Evolutionary conservation across 1,140 invertebrate species (phyloP).

Genomic region (Drosophila busckii): DNA sequence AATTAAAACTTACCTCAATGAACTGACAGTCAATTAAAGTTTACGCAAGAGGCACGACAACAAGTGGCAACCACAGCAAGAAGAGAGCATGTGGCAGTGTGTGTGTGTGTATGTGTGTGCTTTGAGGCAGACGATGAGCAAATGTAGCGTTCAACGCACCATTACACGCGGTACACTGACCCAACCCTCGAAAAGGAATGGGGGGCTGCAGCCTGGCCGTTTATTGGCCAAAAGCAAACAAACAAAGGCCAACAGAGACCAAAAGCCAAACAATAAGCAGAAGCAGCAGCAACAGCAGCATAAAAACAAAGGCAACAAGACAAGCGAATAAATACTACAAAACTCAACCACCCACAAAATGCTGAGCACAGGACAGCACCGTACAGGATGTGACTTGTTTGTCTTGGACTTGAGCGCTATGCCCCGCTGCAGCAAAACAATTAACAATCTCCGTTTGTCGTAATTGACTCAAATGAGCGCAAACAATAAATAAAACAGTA

Average conservation of each 20-base stretch:
- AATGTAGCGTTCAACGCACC: constrained; percentile 62
- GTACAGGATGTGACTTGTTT: constrained; percentile 54
- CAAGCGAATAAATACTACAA: constrained; percentile 55
- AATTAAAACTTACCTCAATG: constrained; percentile 71
- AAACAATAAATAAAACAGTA: constrained; percentile 73
- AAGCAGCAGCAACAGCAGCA: constrained; percentile 1
- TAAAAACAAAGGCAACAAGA: constrained; percentile 41
- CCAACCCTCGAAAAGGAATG: neutral
- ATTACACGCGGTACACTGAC: constrained; percentile 47
- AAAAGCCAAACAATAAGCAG: constrained; percentile 55
- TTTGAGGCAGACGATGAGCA: constrained; percentile 16
- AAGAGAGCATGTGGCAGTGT: no score
- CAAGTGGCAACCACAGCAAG: constrained; percentile 18
- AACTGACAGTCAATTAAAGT: constrained; percentile 72
- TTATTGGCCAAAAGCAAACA: constrained; percentile 73
- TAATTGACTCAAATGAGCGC: constrained; percentile 73
- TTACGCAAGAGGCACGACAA: constrained; percentile 52
- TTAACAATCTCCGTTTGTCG: constrained; percentile 70
- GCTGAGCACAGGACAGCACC: constrained; percentile 7
- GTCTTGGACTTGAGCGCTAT: constrained; percentile 52
- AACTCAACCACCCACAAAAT: no score
- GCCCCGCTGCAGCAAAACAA: constrained; percentile 49
- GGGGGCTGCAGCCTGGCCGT: constrained; percentile 14
- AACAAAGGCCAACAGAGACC: constrained; percentile 50
- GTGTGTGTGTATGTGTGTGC: no score